phyloP scores from a whole-genome alignment of 2,888 invertebrate genomes.

The Quadroppia sp. region DNA sequence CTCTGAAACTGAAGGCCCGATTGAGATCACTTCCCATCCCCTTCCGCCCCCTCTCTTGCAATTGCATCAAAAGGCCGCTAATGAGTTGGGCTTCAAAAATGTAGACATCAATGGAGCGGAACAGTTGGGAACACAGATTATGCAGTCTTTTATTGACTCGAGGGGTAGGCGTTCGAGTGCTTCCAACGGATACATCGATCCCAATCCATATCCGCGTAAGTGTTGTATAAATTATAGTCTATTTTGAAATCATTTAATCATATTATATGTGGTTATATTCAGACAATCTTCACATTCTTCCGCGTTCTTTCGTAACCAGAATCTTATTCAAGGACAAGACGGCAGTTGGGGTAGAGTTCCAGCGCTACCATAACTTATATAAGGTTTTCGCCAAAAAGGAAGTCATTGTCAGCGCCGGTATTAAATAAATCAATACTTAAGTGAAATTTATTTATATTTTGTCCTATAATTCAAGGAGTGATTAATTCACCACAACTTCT shows the following conservation, averaged over 20 bases:
- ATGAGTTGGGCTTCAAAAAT: no score
- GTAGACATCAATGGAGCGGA: background rate
- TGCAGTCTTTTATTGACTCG: background rate
- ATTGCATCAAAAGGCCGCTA: background rate
- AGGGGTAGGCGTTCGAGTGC: background rate
- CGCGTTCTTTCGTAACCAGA: background rate
- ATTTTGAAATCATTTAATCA: background rate
- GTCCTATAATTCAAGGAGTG: background rate
- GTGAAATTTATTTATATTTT: background rate
- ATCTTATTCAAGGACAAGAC: background rate
- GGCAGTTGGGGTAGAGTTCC: background rate
- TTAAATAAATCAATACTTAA: background rate
- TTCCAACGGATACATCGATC: conserved; percentile 3
- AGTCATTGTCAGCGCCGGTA: background rate
- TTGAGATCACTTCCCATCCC: background rate
- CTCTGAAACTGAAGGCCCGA: background rate
- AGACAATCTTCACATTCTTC: background rate
- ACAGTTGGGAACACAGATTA: background rate
- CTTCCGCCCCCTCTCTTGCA: background rate
- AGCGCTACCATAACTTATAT: no score
- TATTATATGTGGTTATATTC: no score
- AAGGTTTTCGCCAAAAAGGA: background rate
- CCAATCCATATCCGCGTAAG: background rate
- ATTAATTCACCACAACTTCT: conserved; percentile 14
- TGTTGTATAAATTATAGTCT: background rate